Evolutionary conservation across 2,888 invertebrate species (phyloP), one percentile per base, ranked within the genome.

Genomic region (Glyphotaelius pellucidus): DNA sequence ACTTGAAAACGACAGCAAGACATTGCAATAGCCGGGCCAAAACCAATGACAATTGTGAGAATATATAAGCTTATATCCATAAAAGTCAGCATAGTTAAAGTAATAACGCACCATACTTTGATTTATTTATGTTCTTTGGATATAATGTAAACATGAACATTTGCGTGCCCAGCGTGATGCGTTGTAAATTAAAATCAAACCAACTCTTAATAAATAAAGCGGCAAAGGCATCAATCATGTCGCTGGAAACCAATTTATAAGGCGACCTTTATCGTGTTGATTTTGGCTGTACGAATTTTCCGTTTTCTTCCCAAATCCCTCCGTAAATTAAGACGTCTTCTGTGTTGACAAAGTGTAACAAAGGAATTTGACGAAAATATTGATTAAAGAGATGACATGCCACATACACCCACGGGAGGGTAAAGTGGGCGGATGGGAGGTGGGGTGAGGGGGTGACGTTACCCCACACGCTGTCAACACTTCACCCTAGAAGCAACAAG

Each of bases 341-440:
- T 67, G 15, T 81, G 81, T 32, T 81, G 81, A 81, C 81, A 81
- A 81, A 81, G 81, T 31, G 38, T 85, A 35, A 38, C 85, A 87
- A 47, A 87, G 87, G 32, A 87, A 87, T 87, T 87, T 67, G 88
- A 30, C 67, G 67, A 52, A 86, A 88, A 88, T 67, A 88, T 67
- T 52, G 86, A 88, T 88, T 88, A 88, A 47, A 88, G 32, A 88
- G 88, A 88, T 88, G 67, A 88, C 88, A 88, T 88, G 88, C 79
- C 88, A 88, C 88, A 25, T 42, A 86, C 35, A 42, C 38, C 86
- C 86, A 15, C n/a, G 42, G 86, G 86, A 42, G 38, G 42, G 86
- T 30, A n/a, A 86, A 9, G 47, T 47, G 38, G 35, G 35, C 42
- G 11, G 25, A 9, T n/a, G 14, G 35, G 38, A 15, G 42, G 4